phyloP scores from a whole-genome alignment of 2,113 vertebrate species.

The Gobio gobio region DNA sequence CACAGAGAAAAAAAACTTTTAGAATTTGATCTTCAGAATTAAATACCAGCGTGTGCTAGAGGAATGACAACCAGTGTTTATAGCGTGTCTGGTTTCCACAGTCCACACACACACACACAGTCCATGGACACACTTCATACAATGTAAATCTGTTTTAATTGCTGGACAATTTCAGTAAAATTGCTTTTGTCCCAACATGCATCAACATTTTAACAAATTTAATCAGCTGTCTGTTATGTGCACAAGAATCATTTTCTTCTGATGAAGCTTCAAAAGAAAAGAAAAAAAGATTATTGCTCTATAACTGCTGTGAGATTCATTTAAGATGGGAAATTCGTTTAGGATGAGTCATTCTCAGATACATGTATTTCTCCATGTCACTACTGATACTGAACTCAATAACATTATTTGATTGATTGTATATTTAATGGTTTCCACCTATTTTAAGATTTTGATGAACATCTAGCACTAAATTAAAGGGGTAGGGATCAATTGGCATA shows the following conservation, averaged over 20 bases:
- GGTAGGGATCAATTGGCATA: neutral
- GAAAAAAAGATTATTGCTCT: neutral
- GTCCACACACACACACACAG: too few species aligned
- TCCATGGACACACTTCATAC: constrained; percentile 11
- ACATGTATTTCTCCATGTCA: neutral
- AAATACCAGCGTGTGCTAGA: neutral
- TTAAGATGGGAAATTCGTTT: neutral
- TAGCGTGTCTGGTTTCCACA: neutral
- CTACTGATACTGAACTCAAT: neutral
- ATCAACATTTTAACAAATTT: constrained; percentile 25
- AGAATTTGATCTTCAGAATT: constrained; percentile 38
- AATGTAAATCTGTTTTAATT: neutral
- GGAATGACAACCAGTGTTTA: neutral
- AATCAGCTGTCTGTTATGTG: constrained; percentile 18
- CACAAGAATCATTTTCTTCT: constrained; percentile 16
- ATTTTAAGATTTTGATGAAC: neutral
- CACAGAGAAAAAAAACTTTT: constrained; percentile 28
- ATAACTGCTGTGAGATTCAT: neutral
- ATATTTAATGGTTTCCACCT: neutral
- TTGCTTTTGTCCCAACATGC: neutral
- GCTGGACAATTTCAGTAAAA: constrained; percentile 10
- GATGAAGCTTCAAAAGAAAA: constrained; percentile 4
- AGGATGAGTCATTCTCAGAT: neutral
- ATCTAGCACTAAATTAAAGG: neutral
- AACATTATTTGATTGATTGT: neutral